Evolutionary conservation across 1,140 invertebrate species (phyloP), one percentile per base, ranked within the genome.

Genomic region (Drosophila subpulchrella): DNA sequence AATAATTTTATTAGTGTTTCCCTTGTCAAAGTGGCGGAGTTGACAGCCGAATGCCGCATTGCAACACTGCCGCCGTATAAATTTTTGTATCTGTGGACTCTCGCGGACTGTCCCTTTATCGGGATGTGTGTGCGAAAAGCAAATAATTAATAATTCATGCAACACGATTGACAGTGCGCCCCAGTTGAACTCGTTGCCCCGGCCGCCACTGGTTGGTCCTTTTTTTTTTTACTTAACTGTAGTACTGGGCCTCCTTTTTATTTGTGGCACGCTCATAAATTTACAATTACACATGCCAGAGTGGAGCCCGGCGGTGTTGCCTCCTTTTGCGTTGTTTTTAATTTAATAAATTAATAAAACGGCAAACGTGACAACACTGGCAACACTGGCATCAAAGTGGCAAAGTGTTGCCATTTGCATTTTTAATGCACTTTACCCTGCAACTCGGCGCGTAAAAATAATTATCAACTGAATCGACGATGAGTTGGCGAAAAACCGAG

Each of bases 261-360:
- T 73, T 80, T 72, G 51, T 44, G 58, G 65, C 61, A 54, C 51
- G 68, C 82, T 86, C 84, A 89, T 86, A 86, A 86, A 86, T 86
- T 86, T 86, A 79, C 84, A 86, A 86, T 86, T 88, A 89, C 84
- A 86, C 75, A 63, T 85, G 78, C 67, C 62, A 56, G 55, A 56
- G 72, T 56, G 67, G 42, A 41, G 63, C 13, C 36, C 60, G 61
- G 6, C 38, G 39, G 42, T 48, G 59, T 42, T 59, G 17, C 15
- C 44, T 39, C 36, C 41, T 59, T 71, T 78, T 78, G 68, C 59
- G 32, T 73, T 75, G 59, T 75, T 85, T 89, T 83, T 89, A 84
- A 88, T 88, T 88, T 88, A 89, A 88, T 88, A 88, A 88, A 88
- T 88, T 89, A 88, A 88, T 88, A 88, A 88, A 88, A 89, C 84